Percentiles rank a stretch among this genome's conserved stretches.
These are phyloP conservation scores for Harpagoxenus sublaevis DNA, from an alignment of 2,888 invertebrate species.

Conservation along the genomic window DNA sequence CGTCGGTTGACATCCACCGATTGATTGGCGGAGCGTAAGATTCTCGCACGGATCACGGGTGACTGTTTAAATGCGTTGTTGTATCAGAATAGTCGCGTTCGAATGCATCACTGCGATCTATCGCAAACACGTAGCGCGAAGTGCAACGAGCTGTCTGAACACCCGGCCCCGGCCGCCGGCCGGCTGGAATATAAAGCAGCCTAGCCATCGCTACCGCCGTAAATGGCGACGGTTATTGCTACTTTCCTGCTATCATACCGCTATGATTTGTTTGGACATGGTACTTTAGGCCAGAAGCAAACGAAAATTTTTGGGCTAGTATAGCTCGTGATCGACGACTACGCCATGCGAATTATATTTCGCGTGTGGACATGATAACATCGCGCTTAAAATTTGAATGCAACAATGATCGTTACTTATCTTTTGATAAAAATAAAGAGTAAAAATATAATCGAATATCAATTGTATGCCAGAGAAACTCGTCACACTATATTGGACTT, in stretches of 20 bases:
- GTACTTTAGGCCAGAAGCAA: background rate
- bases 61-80: conserved; percentile 37
- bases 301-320: conserved; percentile 3
- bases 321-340: background rate
- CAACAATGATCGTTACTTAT: background rate
- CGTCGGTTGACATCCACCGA: background rate
- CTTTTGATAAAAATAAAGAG: background rate
- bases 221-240: conserved; percentile 60
- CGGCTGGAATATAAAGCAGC: conserved; percentile 53
- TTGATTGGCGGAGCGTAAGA: background rate
- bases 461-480: background rate
- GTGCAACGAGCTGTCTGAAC: conserved; percentile 53
- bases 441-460: background rate
- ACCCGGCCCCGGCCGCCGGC: background rate
- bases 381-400: background rate
- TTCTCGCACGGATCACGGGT: background rate
- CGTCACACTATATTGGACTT: background rate
- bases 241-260: conserved; percentile 54
- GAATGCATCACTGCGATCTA: conserved; percentile 48
- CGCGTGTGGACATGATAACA: background rate
- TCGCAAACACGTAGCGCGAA: conserved; percentile 52
- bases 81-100: conserved; percentile 2
- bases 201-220: conserved; percentile 7
- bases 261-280: conserved; percentile 31
- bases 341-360: background rate